Conservation (phyloP, 2,797 vertebrate genomes). For the Propithecus deckenii region DNA sequence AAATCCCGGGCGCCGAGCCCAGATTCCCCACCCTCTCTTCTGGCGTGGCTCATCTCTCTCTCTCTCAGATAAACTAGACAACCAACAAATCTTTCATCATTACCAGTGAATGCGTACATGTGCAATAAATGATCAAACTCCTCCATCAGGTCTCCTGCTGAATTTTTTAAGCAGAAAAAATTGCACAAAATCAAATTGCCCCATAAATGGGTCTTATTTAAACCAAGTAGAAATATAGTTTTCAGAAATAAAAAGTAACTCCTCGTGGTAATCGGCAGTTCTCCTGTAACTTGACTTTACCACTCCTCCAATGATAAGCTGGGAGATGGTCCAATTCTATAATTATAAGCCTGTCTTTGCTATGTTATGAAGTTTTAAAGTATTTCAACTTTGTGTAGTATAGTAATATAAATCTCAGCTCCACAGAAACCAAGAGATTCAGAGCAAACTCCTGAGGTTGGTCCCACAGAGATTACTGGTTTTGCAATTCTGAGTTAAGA, state of each 20-base stretch:
- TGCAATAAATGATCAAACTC: slow-evolving; percentile 33
- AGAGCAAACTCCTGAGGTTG: slow-evolving; percentile 45
- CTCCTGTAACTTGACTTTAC: background rate
- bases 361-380: slow-evolving; percentile 28
- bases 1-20: slow-evolving; percentile 70
- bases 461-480: slow-evolving; percentile 31
- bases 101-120: background rate
- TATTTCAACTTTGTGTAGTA: background rate
- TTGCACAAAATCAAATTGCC: slow-evolving; percentile 17
- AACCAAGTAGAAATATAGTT: background rate
- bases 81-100: slow-evolving; percentile 45
- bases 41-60: slow-evolving; percentile 19
- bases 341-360: slow-evolving; percentile 9
- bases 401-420: background rate
- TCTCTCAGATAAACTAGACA: slow-evolving; percentile 48
- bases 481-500: background rate
- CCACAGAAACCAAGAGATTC: slow-evolving; percentile 3
- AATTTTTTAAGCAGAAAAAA: slow-evolving; percentile 52
- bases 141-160: background rate
- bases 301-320: background rate
- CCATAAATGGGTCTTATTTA: slow-evolving; percentile 31
- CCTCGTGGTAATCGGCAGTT: background rate
- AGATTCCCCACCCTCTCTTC: slow-evolving; percentile 72
- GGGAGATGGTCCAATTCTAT: background rate
- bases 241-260: slow-evolving; percentile 37